Evolutionary conservation across 2,888 invertebrate species (phyloP).

Genomic region (Oithona nana): DNA sequence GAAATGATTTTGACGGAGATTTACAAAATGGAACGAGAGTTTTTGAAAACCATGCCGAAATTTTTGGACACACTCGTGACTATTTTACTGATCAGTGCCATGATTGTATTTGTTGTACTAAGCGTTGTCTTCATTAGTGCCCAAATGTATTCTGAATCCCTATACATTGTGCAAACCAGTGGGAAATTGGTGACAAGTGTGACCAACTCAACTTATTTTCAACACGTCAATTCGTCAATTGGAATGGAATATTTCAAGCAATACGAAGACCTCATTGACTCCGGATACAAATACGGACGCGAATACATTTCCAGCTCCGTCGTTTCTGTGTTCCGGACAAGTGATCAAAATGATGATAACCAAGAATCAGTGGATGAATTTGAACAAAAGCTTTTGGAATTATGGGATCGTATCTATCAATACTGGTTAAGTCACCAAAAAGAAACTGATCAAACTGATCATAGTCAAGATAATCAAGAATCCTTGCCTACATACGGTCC

Average conservation of each 20-base stretch:
- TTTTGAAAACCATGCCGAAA: slow-evolving; percentile 44
- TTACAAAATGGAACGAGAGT: slow-evolving; percentile 34
- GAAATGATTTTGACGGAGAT: not conserved
- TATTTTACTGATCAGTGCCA: slow-evolving; percentile 62
- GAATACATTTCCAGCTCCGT: slow-evolving; percentile 52
- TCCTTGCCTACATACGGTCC: slow-evolving; percentile 38
- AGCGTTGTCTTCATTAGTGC: slow-evolving; percentile 51
- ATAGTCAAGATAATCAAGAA: no score
- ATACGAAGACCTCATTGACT: slow-evolving; percentile 69
- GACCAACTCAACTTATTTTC: slow-evolving; percentile 66
- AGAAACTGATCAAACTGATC: no score
- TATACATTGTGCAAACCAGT: slow-evolving; percentile 58
- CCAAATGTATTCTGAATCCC: slow-evolving; percentile 80
- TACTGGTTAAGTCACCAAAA: slow-evolving; percentile 61
- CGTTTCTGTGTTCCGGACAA: not conserved
- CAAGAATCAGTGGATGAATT: slow-evolving; percentile 31
- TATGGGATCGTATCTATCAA: slow-evolving; percentile 85
- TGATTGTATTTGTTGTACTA: slow-evolving; percentile 55
- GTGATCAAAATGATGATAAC: slow-evolving; percentile 4
- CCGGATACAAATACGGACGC: slow-evolving; percentile 78
- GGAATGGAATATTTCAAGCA: not conserved
- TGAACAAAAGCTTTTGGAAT: slow-evolving; percentile 67
- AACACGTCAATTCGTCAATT: slow-evolving; percentile 35
- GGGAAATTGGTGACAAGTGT: slow-evolving; percentile 53
- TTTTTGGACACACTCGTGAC: slow-evolving; percentile 71